A percentile compares a stretch with the other conserved stretches of the same genome.
Conservation (phyloP, 1,140 invertebrate genomes). For the Ruditapes philippinarum region DNA sequence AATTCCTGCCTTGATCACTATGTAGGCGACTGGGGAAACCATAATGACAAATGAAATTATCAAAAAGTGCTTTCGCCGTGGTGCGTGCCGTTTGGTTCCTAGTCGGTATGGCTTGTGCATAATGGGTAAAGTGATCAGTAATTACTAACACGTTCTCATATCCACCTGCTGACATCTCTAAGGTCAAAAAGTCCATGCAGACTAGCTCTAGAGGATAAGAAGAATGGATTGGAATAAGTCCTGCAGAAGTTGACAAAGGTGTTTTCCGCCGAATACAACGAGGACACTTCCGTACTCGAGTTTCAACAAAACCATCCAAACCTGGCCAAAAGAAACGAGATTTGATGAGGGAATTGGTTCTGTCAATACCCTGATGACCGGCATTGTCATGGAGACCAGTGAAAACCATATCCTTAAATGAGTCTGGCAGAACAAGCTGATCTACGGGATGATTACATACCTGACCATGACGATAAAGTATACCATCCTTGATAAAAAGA, state of each 20-base stretch:
- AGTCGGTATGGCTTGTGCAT: constrained; percentile 33
- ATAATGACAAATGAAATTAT: constrained; percentile 55
- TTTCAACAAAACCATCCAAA: constrained; percentile 3
- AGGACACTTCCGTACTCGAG: no score
- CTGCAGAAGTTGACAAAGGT: not conserved
- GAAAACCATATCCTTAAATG: not conserved
- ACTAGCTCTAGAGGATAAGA: constrained; percentile 60
- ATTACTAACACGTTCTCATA: constrained; percentile 58
- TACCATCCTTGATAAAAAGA: not conserved
- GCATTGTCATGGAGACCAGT: not conserved
- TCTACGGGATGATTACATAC: not conserved
- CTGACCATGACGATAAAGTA: not conserved
- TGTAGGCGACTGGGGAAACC: constrained; percentile 40
- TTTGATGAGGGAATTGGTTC: not conserved
- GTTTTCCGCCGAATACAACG: no score
- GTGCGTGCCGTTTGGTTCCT: constrained; percentile 63
- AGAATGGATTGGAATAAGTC: constrained; percentile 8
- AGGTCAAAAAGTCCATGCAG: no score
- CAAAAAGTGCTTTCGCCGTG: constrained; percentile 59
- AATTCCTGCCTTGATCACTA: constrained; percentile 82
- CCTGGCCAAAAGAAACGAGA: constrained; percentile 57
- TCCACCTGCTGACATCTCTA: constrained; percentile 47
- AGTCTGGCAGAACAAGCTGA: constrained; percentile 21
- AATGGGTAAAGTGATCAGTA: constrained; percentile 63
- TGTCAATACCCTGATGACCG: constrained; percentile 23